Evolutionary conservation across 2,113 vertebrate genomes (phyloP).

Genomic region (Sisor rabdophorus): DNA sequence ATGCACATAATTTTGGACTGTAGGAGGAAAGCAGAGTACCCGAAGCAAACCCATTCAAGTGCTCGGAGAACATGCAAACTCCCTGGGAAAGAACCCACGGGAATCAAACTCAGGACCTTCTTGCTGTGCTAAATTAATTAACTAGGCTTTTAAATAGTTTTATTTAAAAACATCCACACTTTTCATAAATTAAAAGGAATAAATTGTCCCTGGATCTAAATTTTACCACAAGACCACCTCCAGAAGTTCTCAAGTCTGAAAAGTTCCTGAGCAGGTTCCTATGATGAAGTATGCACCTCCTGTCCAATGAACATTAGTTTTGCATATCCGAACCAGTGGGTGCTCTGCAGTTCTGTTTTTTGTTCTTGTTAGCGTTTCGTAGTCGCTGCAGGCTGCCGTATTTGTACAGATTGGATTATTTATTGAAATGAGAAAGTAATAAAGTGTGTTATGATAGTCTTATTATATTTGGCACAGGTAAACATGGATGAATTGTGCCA

Average conservation of each 20-base stretch:
- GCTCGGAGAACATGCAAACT: no score
- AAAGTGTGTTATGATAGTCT: constrained; percentile 17
- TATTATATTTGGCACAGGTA: constrained; percentile 12
- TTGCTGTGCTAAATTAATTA: no score
- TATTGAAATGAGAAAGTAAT: constrained; percentile 26
- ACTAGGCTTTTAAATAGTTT: no score
- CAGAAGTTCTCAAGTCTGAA: not conserved
- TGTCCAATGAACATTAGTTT: not conserved
- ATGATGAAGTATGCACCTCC: constrained; percentile 17
- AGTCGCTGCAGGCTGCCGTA: constrained; percentile 8
- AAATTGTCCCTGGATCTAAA: not conserved
- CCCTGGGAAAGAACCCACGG: no score
- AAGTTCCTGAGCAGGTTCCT: constrained; percentile 1
- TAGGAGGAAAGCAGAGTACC: no score
- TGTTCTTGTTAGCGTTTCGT: not conserved
- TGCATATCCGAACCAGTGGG: not conserved
- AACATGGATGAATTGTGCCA: constrained; percentile 30
- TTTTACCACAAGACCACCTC: not conserved
- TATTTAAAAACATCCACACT: no score
- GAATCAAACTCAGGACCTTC: no score
- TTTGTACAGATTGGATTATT: constrained; percentile 38
- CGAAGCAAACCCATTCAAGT: no score
- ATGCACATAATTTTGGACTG: no score
- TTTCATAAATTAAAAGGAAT: no score
- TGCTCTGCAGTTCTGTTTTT: not conserved